These are phyloP conservation scores for Luperina nickerlii DNA, from an alignment of 2,888 invertebrate species.

Conservation along the genomic window DNA sequence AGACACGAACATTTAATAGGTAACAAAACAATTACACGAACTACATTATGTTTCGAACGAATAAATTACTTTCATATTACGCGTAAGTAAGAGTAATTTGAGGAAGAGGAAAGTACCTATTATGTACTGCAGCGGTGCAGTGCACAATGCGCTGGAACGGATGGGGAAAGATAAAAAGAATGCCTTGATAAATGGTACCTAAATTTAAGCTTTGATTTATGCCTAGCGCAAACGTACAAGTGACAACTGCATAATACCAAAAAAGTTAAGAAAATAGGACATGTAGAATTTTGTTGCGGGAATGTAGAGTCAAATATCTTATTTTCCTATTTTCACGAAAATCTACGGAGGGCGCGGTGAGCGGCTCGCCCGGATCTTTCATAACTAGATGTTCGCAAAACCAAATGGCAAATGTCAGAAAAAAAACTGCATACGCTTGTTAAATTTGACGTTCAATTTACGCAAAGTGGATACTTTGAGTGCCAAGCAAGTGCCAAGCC, in stretches of 20 bases:
- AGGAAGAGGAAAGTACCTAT: slow-evolving; percentile 48
- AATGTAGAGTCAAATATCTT: not conserved
- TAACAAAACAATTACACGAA: slow-evolving; percentile 50
- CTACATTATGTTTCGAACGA: slow-evolving; percentile 32
- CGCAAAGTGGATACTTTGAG: slow-evolving; percentile 53
- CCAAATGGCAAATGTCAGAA: not conserved
- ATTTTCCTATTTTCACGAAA: not conserved
- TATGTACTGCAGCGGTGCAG: slow-evolving; percentile 31
- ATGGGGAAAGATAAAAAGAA: slow-evolving; percentile 13
- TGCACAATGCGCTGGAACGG: slow-evolving; percentile 17
- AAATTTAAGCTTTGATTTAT: slow-evolving; percentile 15
- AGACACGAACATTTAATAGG: slow-evolving; percentile 40
- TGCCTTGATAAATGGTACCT: not conserved
- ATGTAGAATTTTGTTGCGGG: not conserved
- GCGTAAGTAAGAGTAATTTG: slow-evolving; percentile 43
- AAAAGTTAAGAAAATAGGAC: not conserved
- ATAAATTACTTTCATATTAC: slow-evolving; percentile 40
- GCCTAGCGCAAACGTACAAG: not conserved
- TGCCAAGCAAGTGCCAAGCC: slow-evolving; percentile 41
- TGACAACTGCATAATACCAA: not conserved
- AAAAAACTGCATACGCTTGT: slow-evolving; percentile 20
- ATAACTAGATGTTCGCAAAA: not conserved
- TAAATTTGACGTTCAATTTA: slow-evolving; percentile 28
- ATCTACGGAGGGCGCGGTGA: accelerated
- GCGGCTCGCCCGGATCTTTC: not conserved